Evolutionary conservation across 2,888 invertebrate species (phyloP), one percentile per base, ranked within the genome.

Genomic region (Saturnia pavonia): DNA sequence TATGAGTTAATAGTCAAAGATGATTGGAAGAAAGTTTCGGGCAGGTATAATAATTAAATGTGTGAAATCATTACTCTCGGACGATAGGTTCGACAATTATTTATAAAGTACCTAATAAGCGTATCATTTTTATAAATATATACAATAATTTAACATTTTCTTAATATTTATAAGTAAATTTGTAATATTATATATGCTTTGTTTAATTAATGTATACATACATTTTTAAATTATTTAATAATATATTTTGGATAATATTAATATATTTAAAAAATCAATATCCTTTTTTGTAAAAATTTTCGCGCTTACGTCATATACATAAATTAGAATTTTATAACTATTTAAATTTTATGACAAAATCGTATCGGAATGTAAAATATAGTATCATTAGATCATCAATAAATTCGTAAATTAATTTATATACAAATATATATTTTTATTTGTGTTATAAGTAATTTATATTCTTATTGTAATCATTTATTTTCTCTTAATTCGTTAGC

Each of bases 1-100:
- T 63, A 68, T 68, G 65, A 48, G 68, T 63, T 34, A 45, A 51
- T 65, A 65, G 65, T 40, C 68, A 40, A 40, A 68, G 42, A 67
- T 45, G 67, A 57, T 48, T 68, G 34, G 68, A 68, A 68, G 71
- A 71, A 71, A 71, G 71, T 71, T 54, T 54, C 51, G 42, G 51
- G 40, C 42, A 34, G 42, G 42, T 63, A n/a, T n/a, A 65, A 34
- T 57, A 48, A 45, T 63, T 8, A 40, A 65, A 40, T 40, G 65
- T 40, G 40, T 65, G 65, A 65, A 40, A 65, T 65, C 19, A 65
- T 65, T n/a, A 65, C 65, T 65, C 34, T 19, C 40, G 12, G 12
- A 16, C n/a, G 65, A 40, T 40, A 40, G 40, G 8, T 9, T 65
- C 40, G 9, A n/a, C 19, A 40, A n/a, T 65, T 65, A 65, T 65